A percentile compares a stretch with the other conserved stretches of the same genome.
Evolutionary conservation across 2,113 vertebrate genomes (phyloP).

Genomic region (Chionodraco myersi): DNA sequence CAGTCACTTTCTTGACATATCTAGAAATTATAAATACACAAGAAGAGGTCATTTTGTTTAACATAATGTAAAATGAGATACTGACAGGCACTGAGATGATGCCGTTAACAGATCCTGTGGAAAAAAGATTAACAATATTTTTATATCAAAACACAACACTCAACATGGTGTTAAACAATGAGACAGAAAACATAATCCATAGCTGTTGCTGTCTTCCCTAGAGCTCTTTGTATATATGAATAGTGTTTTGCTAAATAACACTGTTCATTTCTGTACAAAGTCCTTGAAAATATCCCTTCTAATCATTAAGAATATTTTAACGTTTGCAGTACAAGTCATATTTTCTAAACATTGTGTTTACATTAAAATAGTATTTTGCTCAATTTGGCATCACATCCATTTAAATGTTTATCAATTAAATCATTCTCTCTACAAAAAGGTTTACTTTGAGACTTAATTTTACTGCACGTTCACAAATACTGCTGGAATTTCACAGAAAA

Average conservation of each 20-base stretch:
- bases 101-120: neutral
- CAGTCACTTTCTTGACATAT: no score
- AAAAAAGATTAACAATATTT: neutral
- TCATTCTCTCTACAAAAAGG: no score
- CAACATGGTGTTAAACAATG: neutral
- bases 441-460: neutral
- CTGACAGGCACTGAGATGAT: neutral
- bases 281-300: neutral
- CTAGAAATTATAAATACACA: no score
- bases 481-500: neutral
- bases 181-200: neutral
- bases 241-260: neutral
- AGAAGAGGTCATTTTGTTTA: no score
- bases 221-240: neutral
- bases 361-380: neutral
- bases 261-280: neutral
- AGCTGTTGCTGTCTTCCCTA: neutral
- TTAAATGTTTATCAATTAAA: no score
- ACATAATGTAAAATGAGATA: neutral
- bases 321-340: neutral
- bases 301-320: neutral
- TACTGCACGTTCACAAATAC: neutral
- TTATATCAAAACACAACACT: neutral
- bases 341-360: neutral
- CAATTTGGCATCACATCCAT: neutral